These are phyloP conservation scores for Sibirionetta formosa DNA, from an alignment of 2,797 vertebrate species.

Conservation along the genomic window DNA sequence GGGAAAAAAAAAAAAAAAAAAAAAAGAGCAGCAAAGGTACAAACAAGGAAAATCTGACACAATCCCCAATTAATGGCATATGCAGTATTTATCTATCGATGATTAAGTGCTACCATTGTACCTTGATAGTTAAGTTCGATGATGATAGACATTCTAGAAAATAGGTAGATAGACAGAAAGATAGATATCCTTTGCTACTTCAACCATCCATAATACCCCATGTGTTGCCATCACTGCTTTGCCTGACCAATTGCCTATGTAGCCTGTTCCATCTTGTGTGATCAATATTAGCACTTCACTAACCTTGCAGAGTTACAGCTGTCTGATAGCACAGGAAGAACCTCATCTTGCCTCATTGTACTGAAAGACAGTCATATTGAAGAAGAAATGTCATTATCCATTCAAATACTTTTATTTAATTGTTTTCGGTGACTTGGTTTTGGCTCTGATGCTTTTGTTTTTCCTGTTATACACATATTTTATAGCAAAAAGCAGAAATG, in stretches of 20 bases:
- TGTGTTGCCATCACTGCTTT: conserved; percentile 26
- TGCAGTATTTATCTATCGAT: conserved; percentile 36
- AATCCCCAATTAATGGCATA: not conserved
- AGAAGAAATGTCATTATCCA: not conserved
- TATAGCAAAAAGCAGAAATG: not conserved
- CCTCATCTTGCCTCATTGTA: not conserved
- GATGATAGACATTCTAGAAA: conserved; percentile 52
- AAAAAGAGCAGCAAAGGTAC: not conserved
- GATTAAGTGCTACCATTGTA: conserved; percentile 29
- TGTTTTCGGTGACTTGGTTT: not conserved
- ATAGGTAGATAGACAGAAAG: conserved; percentile 41
- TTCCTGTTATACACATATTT: not conserved
- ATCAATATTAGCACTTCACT: conserved; percentile 42
- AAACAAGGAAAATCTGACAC: conserved; percentile 18
- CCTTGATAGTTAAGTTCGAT: not conserved
- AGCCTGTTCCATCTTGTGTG: conserved; percentile 47
- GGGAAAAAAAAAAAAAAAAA: not conserved
- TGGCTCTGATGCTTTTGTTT: not conserved
- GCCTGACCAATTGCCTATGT: conserved; percentile 60
- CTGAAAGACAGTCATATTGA: not conserved
- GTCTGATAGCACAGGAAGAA: not conserved
- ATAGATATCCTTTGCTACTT: conserved; percentile 15
- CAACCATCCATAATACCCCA: conserved; percentile 52
- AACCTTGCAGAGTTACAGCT: conserved; percentile 2
- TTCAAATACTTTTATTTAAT: not conserved